Percentiles rank a stretch among this genome's conserved stretches.
phyloP scores from a whole-genome alignment of 1,140 invertebrate genomes.

The Euwallacea fornicatus region DNA sequence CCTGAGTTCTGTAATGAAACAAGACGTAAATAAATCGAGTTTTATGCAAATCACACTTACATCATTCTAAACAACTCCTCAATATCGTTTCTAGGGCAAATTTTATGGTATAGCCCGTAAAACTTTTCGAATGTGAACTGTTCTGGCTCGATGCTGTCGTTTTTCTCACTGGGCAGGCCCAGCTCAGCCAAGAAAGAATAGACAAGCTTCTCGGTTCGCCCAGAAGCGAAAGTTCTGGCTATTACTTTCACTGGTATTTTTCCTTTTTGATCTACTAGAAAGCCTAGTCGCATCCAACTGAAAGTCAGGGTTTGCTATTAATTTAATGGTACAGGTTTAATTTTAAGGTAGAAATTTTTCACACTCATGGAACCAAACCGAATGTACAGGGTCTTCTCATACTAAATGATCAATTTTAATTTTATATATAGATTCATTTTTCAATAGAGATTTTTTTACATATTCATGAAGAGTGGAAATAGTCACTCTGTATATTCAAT shows the following conservation, averaged over 20 bases:
- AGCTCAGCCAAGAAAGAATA: constrained; percentile 96
- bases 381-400: no score
- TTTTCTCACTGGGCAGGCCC: constrained; percentile 93
- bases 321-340: no score
- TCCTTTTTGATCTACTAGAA: constrained; percentile 88
- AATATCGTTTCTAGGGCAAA: constrained; percentile 98
- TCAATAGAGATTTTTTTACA: no score
- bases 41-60: constrained; percentile 63
- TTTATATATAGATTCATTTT: no score
- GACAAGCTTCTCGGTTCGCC: constrained; percentile 96
- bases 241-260: constrained; percentile 98
- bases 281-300: constrained; percentile 97
- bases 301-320: constrained; percentile 42
- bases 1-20: constrained; percentile 73
- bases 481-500: not conserved
- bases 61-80: constrained; percentile 97
- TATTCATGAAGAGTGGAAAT: no score
- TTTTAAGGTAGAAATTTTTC: no score
- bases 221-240: constrained; percentile 96
- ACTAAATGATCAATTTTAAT: no score
- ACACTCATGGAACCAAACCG: no score
- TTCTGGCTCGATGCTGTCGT: constrained; percentile 91
- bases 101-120: constrained; percentile 97
- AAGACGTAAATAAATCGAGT: constrained; percentile 1
- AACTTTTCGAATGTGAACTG: constrained; percentile 99